These are phyloP conservation scores for Carapus acus DNA, from an alignment of 2,797 vertebrate species.

Conservation along the genomic window DNA sequence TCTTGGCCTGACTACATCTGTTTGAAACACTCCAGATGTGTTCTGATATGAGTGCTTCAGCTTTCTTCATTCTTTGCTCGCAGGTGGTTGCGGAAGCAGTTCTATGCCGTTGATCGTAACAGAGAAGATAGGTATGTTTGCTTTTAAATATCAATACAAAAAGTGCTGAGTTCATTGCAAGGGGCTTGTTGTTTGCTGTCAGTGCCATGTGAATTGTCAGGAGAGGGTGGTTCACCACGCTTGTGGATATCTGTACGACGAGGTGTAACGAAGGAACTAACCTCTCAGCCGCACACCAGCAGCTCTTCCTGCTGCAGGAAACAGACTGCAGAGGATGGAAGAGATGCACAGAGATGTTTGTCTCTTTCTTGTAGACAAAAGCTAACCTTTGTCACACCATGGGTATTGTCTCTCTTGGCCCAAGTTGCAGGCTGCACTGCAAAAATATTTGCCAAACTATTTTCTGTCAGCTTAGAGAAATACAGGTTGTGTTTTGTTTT, in stretches of 20 bases:
- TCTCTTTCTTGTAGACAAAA: slow-evolving; percentile 53
- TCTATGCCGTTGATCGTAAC: slow-evolving; percentile 90
- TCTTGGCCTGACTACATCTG: no score
- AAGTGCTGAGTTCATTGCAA: slow-evolving; percentile 10
- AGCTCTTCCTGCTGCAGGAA: slow-evolving; percentile 78
- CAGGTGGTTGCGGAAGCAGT: slow-evolving; percentile 98
- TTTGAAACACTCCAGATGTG: no score
- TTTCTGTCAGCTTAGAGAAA: not conserved
- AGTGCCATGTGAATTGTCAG: slow-evolving; percentile 1
- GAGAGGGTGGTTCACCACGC: slow-evolving; percentile 4
- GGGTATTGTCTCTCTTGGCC: slow-evolving; percentile 33
- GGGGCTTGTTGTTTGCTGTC: slow-evolving; percentile 12
- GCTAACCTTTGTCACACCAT: slow-evolving; percentile 44
- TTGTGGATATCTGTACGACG: slow-evolving; percentile 32
- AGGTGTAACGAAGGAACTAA: slow-evolving; percentile 58
- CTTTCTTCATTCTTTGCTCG: not conserved
- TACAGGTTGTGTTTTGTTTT: no score
- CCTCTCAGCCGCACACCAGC: slow-evolving; percentile 50
- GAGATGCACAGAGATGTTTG: slow-evolving; percentile 61
- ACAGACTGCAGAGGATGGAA: slow-evolving; percentile 64
- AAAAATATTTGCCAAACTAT: slow-evolving; percentile 34
- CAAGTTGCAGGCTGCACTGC: slow-evolving; percentile 36
- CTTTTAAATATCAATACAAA: not conserved
- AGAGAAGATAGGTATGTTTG: slow-evolving; percentile 87
- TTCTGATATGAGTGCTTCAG: no score